Conservation (phyloP, 1,140 invertebrate genomes). For the Hormaphis cornu region DNA sequence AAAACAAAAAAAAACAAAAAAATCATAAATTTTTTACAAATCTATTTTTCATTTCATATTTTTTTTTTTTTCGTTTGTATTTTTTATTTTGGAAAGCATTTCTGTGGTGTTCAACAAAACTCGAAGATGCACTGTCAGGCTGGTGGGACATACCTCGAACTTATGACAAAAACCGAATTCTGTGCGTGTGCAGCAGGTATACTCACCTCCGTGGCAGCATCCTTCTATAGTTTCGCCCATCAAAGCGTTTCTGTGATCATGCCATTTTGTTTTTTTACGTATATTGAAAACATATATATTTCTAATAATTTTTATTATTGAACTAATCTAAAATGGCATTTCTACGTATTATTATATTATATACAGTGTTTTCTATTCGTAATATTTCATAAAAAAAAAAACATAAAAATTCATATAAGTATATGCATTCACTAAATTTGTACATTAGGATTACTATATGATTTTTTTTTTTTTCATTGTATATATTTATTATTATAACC, state of each 20-base stretch:
- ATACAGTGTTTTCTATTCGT: conserved; percentile 2
- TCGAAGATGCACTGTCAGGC: too few species aligned
- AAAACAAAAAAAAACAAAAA: too few species aligned
- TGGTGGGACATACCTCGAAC: conserved; percentile 13
- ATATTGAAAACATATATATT: conserved; percentile 16
- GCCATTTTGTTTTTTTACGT: conserved; percentile 20
- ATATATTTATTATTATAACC: too few species aligned
- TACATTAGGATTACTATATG: too few species aligned
- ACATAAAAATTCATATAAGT: background rate
- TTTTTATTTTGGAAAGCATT: conserved; percentile 28
- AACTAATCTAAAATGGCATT: conserved; percentile 17
- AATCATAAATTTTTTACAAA: background rate
- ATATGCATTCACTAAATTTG: background rate
- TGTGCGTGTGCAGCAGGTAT: too few species aligned
- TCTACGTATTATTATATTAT: too few species aligned
- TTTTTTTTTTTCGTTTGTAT: background rate
- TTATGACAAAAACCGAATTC: background rate
- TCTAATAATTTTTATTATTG: too few species aligned
- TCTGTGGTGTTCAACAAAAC: conserved; percentile 28
- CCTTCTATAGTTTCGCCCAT: conserved; percentile 25
- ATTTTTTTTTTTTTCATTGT: too few species aligned
- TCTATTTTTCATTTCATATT: background rate
- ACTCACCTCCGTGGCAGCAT: background rate
- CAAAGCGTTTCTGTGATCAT: conserved; percentile 29
- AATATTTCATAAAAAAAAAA: background rate